Conservation (phyloP, 2,113 vertebrate genomes). For the Dolichotis patagonum region DNA sequence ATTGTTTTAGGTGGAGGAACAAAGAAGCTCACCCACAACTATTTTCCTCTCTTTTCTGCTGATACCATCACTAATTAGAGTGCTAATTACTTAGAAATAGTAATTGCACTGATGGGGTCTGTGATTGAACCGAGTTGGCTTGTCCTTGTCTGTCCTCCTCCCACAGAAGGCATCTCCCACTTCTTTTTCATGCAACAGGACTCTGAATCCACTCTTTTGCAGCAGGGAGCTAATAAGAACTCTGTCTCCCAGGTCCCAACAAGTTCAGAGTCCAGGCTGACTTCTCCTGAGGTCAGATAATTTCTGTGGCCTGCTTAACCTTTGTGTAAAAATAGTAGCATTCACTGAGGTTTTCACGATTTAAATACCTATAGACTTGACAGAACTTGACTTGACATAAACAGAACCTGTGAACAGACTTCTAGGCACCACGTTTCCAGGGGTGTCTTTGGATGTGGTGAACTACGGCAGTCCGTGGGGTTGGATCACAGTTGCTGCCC, state of each 20-base stretch:
- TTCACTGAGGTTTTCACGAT: background rate
- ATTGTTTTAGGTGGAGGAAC: slow-evolving; percentile 39
- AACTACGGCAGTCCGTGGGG: background rate
- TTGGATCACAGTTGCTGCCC: background rate
- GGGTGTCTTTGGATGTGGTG: background rate
- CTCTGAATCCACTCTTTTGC: background rate
- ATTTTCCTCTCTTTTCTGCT: slow-evolving; percentile 6
- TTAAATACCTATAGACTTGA: background rate
- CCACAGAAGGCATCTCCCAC: background rate
- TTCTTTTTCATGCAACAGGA: background rate
- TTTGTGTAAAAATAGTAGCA: background rate
- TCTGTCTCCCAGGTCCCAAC: background rate
- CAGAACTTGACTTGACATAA: no score
- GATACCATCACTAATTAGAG: slow-evolving; percentile 23
- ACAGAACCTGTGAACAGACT: background rate
- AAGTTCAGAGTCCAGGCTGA: background rate
- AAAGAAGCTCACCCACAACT: background rate
- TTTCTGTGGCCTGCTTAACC: background rate
- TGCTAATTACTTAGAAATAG: slow-evolving; percentile 60
- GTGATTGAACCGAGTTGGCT: background rate
- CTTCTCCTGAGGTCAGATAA: slow-evolving; percentile 3
- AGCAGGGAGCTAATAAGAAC: background rate
- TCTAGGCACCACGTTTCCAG: background rate
- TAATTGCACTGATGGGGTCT: slow-evolving; percentile 41
- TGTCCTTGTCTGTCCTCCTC: slow-evolving; percentile 26